These are phyloP conservation scores for Tadarida brasiliensis DNA, from an alignment of 2,797 vertebrate genomes.

Conservation along the genomic window DNA sequence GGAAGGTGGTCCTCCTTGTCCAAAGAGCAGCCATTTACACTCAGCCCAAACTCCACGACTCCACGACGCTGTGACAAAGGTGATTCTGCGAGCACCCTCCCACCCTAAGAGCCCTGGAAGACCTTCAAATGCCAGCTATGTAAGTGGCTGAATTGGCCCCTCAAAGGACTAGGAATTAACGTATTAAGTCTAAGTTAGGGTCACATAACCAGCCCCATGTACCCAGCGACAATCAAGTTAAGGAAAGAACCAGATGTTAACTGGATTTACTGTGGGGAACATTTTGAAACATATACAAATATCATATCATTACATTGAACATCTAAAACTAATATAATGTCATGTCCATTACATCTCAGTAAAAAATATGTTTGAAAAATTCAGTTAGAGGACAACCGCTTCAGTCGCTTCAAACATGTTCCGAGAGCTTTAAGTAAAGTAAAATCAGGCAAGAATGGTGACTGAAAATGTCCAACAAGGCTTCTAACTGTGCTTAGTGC, in stretches of 20 bases:
- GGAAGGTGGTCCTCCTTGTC: slow-evolving; percentile 70
- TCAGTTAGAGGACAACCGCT: neutral
- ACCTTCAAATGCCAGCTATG: neutral
- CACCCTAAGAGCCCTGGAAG: neutral
- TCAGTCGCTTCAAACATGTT: neutral
- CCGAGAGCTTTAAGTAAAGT: neutral
- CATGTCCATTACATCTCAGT: neutral
- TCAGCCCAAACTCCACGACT: neutral
- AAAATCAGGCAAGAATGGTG: neutral
- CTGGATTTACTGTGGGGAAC: neutral
- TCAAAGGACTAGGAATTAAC: neutral
- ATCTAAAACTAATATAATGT: neutral
- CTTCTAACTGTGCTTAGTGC: neutral
- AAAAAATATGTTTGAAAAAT: neutral
- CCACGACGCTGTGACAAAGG: neutral
- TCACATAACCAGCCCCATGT: neutral
- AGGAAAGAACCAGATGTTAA: neutral
- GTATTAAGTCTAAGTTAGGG: neutral
- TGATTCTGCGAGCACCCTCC: neutral
- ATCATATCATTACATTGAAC: neutral
- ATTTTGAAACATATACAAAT: neutral
- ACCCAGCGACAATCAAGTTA: neutral
- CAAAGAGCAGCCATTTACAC: slow-evolving; percentile 68
- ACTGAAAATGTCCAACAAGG: neutral
- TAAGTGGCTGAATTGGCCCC: neutral